Evolutionary conservation across 1,140 invertebrate species (phyloP), one percentile per base, ranked within the genome.

Genomic region (Globodera ellingtonae): DNA sequence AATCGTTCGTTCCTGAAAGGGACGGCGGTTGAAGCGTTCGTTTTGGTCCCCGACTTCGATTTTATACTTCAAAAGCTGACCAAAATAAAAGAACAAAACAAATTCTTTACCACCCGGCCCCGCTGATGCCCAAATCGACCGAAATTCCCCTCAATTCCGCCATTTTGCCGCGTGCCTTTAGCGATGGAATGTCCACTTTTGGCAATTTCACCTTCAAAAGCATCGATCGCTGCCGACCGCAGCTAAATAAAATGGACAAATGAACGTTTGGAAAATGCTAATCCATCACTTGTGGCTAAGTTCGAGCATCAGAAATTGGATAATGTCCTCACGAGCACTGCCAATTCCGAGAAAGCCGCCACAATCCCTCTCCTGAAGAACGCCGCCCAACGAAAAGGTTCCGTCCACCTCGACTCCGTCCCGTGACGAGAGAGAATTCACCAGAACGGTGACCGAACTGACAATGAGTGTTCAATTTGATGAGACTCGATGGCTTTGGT

Each of bases 351-450:
- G 67, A 6, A 77, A 62, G 13, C 52, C 46, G 69, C 10, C n/a
- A 21, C 75, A 77, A 6, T 77, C 48, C 21, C 75, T 52, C 3
- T 69, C 59, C 10, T 48, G 44, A 52, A 77, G 65, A 44, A 66
- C 47, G 47, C 75, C 75, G n/a, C 75, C 75, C 21, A 77, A 48
- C 46, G 75, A 77, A 46, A 77, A 77, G 6, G 62, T 77, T 24
- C 75, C 75, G 46, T 65, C 10, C 21, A 48, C 21, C 46, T 3
- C 13, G 52, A 18, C 18, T 18, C 56, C 56, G 48, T 21, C 69
- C 18, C 69, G 70, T 15, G 52, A 24, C 8, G 75, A 77, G 13
- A n/a, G 21, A 24, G 18, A 7, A 21, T 50, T 46, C 75, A 77
- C 52, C 65, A 24, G 21, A 24, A 77, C 75, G 35, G 13, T 77